Evolutionary conservation across 2,888 invertebrate genomes (phyloP), one percentile per base, ranked within the genome.

Genomic region (Oscheius sp.): DNA sequence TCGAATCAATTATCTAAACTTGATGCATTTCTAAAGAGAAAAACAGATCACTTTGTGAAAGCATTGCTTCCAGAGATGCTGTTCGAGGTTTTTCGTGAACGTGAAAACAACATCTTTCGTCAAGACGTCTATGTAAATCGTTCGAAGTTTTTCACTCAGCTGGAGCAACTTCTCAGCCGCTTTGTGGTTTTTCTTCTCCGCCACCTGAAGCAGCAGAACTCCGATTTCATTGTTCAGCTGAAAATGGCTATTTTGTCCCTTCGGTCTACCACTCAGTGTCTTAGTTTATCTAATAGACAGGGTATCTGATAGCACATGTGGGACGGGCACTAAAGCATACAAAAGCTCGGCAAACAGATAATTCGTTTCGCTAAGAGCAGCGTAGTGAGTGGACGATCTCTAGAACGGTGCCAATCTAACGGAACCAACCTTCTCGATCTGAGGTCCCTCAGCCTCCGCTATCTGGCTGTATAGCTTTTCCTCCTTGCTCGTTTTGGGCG

Each of bases 1-100:
- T 53, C 5, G 50, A 29, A 13, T 74, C 74, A 21, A 74, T 74
- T 13, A 68, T 73, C 73, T 73, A n/a, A 37, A 65, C 13, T 4
- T 21, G 1, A 53, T 57, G 37, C 11, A n/a, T 58, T n/a, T 33
- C 7, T 42, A n/a, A 5, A 10, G 32, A 21, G 9, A 21, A 13
- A 21, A 21, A 10, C 3, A 29, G 55, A 2, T 9, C 13, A 78
- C 74, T 70, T 74, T 74, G 75, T 84, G 78, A 71, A 84, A 84
- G 10, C 76, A 76, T 37, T 80, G 73, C 32, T 79, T 76, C 79
- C 83, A 84, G 35, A 83, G 47, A 32, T 75, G 72, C 53, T 74
- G 73, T 53, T 84, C 84, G 29, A 84, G 47, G 51, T 78, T 76
- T 1, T 65, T 70, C 1, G 74, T 62, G 59, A 80, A 82, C 11